Conservation (phyloP, 2,888 invertebrate genomes). For the Dorcus parallelipipedus region DNA sequence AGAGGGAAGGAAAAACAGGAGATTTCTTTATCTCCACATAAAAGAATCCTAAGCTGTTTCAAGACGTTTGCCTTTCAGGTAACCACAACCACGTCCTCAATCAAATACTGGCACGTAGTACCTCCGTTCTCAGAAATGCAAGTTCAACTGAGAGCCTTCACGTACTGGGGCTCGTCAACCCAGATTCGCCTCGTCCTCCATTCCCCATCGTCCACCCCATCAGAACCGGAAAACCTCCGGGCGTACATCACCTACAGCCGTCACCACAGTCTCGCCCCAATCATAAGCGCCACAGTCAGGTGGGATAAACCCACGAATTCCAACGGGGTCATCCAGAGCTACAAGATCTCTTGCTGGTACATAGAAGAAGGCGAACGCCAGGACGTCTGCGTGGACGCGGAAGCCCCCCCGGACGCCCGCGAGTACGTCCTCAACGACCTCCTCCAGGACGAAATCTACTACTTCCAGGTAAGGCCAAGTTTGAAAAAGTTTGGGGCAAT, state of each 20-base stretch:
- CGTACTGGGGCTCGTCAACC: conserved; percentile 80
- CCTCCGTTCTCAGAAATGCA: conserved; percentile 69
- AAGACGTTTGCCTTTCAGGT: background rate
- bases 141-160: conserved; percentile 75
- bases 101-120: conserved; percentile 54
- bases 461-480: conserved; percentile 56
- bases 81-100: conserved; percentile 41
- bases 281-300: conserved; percentile 64
- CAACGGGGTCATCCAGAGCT: conserved; percentile 74
- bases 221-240: conserved; percentile 68
- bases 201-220: conserved; percentile 80
- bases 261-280: conserved; percentile 4
- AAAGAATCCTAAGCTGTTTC: too few species aligned
- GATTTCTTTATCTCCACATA: too few species aligned
- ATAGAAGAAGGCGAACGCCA: conserved; percentile 47
- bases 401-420: conserved; percentile 50
- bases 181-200: conserved; percentile 60
- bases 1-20: too few species aligned
- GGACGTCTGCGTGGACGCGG: conserved; percentile 56
- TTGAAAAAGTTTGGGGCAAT: background rate
- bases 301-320: conserved; percentile 75
- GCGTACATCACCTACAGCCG: conserved; percentile 64
- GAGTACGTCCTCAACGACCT: conserved; percentile 60
- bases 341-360: conserved; percentile 70
- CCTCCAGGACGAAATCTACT: conserved; percentile 61